A percentile compares a stretch with the other conserved stretches of the same genome.
Evolutionary conservation across 2,888 invertebrate genomes (phyloP).

Genomic region (Calliphora vomitoria): DNA sequence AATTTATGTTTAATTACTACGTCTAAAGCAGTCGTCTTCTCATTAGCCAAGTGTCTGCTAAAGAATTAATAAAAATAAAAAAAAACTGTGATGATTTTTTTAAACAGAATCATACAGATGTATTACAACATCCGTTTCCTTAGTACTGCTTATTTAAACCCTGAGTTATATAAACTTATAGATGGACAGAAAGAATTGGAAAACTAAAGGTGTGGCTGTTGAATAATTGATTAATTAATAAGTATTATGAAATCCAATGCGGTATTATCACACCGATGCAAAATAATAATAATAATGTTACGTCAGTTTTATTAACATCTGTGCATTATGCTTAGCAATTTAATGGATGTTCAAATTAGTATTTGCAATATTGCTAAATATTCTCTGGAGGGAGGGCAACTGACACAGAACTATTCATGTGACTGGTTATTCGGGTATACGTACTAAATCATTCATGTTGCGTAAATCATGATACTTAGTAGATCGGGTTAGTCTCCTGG

Average conservation of each 20-base stretch:
- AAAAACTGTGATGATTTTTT: conserved; percentile 10
- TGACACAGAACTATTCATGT: too few relatives aligned
- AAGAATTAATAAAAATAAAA: conserved; percentile 26
- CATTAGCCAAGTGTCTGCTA: conserved; percentile 22
- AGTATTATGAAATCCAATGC: conserved; percentile 26
- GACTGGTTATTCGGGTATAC: too few relatives aligned
- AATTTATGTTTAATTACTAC: conserved; percentile 62
- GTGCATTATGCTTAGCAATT: too few relatives aligned
- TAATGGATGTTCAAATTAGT: too few relatives aligned
- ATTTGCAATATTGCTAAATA: too few relatives aligned
- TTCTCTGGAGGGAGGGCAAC: too few relatives aligned
- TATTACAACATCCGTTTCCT: conserved; percentile 46
- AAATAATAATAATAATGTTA: conserved; percentile 15
- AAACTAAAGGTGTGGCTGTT: conserved; percentile 38
- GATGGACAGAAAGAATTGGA: not conserved
- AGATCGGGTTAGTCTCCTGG: too few relatives aligned
- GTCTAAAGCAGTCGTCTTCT: conserved; percentile 7
- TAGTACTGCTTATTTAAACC: not conserved
- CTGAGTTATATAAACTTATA: not conserved
- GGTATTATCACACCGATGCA: not conserved
- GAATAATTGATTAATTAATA: conserved; percentile 16
- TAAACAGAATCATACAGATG: not conserved
- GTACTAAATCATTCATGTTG: too few relatives aligned
- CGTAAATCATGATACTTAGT: too few relatives aligned
- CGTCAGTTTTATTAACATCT: not conserved